Evolutionary conservation across 2,797 vertebrate genomes (phyloP).

Genomic region (Spinus pinus): DNA sequence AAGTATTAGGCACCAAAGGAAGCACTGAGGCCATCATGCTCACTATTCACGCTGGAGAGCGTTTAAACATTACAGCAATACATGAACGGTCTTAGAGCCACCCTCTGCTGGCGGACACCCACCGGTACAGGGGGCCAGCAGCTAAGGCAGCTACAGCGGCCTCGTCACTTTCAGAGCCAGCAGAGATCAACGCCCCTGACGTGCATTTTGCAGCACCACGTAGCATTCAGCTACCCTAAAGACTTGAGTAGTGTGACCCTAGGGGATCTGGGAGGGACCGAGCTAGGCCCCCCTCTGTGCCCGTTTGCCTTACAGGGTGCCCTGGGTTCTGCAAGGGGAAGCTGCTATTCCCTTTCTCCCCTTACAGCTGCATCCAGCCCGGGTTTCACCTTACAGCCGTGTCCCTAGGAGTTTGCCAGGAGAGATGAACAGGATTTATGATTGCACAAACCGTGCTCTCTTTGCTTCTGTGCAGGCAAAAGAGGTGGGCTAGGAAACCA

Average conservation of each 20-base stretch:
- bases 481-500: background rate
- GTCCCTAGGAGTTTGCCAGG: rapidly evolving
- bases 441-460: rapidly evolving
- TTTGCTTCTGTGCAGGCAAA: background rate
- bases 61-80: background rate
- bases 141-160: background rate
- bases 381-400: background rate
- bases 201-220: rapidly evolving
- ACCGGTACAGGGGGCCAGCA: background rate
- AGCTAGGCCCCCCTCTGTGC: background rate
- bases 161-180: background rate
- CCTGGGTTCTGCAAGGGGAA: background rate
- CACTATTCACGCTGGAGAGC: rapidly evolving
- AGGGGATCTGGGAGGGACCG: rapidly evolving
- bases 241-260: rapidly evolving
- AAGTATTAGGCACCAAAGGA: background rate
- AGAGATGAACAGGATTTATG: background rate
- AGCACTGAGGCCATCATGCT: rapidly evolving
- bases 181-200: rapidly evolving
- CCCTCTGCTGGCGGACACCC: background rate
- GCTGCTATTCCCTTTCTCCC: background rate
- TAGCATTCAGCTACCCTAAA: rapidly evolving
- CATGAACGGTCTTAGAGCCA: rapidly evolving
- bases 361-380: background rate
- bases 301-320: rapidly evolving